Percentiles rank a stretch among this genome's conserved stretches.
Evolutionary conservation across 1,140 invertebrate genomes (phyloP).

Genomic region (Caligus rogercresseyi): DNA sequence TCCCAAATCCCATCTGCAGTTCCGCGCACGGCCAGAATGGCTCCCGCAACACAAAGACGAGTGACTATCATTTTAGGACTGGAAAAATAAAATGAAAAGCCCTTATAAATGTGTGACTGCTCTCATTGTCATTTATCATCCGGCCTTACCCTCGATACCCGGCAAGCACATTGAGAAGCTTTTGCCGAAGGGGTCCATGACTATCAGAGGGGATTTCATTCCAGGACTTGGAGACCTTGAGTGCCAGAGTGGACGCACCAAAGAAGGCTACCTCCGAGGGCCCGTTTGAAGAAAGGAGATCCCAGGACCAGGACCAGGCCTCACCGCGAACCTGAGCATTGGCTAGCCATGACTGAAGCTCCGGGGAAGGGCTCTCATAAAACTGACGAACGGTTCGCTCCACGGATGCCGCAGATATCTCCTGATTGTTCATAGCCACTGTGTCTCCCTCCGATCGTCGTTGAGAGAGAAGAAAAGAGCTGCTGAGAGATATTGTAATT

Average conservation of each 20-base stretch:
- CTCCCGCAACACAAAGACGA: conserved; percentile 63
- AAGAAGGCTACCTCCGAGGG: conserved; percentile 74
- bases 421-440: conserved; percentile 21
- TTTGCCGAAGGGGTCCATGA: conserved; percentile 37
- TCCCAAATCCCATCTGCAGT: conserved; percentile 3
- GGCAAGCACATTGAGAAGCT: not conserved
- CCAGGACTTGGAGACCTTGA: conserved; percentile 69
- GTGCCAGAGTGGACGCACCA: conserved; percentile 67
- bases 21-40: conserved; percentile 8
- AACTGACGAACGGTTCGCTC: conserved; percentile 33
- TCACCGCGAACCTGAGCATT: conserved; percentile 56
- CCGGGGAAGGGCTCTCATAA: conserved; percentile 31
- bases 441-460: not conserved
- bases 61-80: conserved; percentile 66
- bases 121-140: conserved; percentile 40
- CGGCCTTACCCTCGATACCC: not conserved
- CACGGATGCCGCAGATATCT: conserved; percentile 25
- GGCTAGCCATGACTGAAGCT: conserved; percentile 55
- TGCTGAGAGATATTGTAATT: no score
- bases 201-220: conserved; percentile 51
- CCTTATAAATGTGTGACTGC: conserved; percentile 51
- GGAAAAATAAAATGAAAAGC: conserved; percentile 49
- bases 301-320: conserved; percentile 77
- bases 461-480: not conserved
- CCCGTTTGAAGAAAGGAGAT: conserved; percentile 54